Percentiles rank a stretch among this genome's conserved stretches.
Evolutionary conservation across 2,113 vertebrate genomes (phyloP).

Genomic region (Australoheros scitulus): DNA sequence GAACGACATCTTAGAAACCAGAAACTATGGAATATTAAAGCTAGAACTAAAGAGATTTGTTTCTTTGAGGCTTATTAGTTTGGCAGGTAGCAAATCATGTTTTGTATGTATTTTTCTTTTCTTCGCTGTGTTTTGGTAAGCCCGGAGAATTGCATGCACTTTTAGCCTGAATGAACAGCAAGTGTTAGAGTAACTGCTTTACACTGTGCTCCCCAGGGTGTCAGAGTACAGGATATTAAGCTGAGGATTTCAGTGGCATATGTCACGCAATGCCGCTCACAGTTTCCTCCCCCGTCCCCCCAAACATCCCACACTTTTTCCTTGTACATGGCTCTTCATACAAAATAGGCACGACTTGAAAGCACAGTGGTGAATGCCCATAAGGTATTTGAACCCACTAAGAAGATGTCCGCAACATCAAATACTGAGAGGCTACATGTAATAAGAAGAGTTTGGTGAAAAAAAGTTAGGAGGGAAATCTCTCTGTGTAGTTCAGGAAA

Average conservation of each 20-base stretch:
- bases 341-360: slow-evolving; percentile 23
- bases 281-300: neutral
- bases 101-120: neutral
- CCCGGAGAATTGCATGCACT: slow-evolving; percentile 31
- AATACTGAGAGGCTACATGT: slow-evolving; percentile 21
- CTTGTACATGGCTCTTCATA: slow-evolving; percentile 1
- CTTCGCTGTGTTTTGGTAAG: neutral
- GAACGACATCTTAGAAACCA: slow-evolving; percentile 50
- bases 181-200: slow-evolving; percentile 47
- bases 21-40: slow-evolving; percentile 51
- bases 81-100: slow-evolving; percentile 39
- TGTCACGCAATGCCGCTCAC: slow-evolving; percentile 20
- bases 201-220: slow-evolving; percentile 33
- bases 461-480: neutral
- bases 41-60: slow-evolving; percentile 48
- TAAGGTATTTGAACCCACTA: slow-evolving; percentile 25
- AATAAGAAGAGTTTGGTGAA: neutral
- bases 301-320: neutral
- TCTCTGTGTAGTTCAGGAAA: neutral
- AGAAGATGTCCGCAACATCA: slow-evolving; percentile 29
- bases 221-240: slow-evolving; percentile 36
- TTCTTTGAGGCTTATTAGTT: slow-evolving; percentile 43
- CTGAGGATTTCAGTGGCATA: slow-evolving; percentile 20
- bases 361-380: slow-evolving; percentile 38
- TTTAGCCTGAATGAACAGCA: slow-evolving; percentile 47